Base-by-base conservation (phyloP, 2,797 vertebrate genomes). In the Periophthalmus magnuspinnatus region DNA sequence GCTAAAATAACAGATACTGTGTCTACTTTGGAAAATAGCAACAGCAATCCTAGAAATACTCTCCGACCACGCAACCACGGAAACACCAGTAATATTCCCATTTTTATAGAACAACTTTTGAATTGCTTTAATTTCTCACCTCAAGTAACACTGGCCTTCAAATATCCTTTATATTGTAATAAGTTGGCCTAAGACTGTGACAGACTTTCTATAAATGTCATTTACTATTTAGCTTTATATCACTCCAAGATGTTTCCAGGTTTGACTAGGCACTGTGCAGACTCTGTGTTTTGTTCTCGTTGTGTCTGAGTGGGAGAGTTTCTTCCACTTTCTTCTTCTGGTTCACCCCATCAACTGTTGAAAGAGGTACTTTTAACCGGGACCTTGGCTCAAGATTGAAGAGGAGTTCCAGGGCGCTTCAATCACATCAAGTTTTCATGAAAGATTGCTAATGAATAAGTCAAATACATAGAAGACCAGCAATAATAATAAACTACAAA, bases 1-100 rank as follows among this genome's bases (percentile, higher is more conserved):
- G 74, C 71, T 80, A 68, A 76, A 84, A 75, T 83, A 88, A 80
- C 74, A 83, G 10, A 21, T 38, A 38, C 3, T 13, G 4, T 38
- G 59, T 38, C 59, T 38, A 38, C 34, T 61, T 61, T 41, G 59
- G 34, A 61, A 61, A 34, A 61, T 10, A 61, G 5, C 38, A 61
- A 61, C n/a, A 28, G 17, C 33, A 34, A 21, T 21, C 34, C 33
- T 61, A 36, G 34, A 61, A 61, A 61, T 22, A 41, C 33, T 16
- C 28, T 58, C 24, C 28, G 28, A 58, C 56, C 32, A n/a, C 33
- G 33, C 9, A 36, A n/a, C 58, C 58, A 60, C 17, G 10, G 58
- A 60, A 36, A 60, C 58, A 24, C 16, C 56, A 7, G 28, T 24
- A 21, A 55, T 32, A 13, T 22, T 56, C 11, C 9, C 54, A 22